Evolutionary conservation across 2,113 vertebrate genomes (phyloP).

Genomic region (Tachycineta bicolor): DNA sequence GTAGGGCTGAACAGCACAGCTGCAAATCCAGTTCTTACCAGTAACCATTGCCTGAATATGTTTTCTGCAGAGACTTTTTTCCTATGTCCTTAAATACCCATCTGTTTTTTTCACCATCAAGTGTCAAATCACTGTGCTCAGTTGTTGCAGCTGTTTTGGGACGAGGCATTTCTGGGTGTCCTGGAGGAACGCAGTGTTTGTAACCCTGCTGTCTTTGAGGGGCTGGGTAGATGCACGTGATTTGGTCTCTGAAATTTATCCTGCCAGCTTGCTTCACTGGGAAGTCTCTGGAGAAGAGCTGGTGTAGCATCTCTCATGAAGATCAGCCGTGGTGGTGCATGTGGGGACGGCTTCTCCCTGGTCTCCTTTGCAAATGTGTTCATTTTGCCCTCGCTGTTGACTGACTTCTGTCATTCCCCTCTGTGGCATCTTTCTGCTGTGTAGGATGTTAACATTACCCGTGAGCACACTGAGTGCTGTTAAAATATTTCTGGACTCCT

Average conservation of each 20-base stretch:
- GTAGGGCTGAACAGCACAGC: background rate
- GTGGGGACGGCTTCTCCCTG: background rate
- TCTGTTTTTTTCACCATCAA: background rate
- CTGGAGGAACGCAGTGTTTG: background rate
- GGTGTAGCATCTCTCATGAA: background rate
- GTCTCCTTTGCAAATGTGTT: background rate
- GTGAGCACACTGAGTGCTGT: background rate
- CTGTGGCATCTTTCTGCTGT: background rate
- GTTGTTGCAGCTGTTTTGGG: background rate
- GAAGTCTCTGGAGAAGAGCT: background rate
- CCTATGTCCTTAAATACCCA: background rate
- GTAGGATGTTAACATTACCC: background rate
- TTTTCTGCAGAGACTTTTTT: background rate
- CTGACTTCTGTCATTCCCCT: background rate
- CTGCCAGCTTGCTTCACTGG: background rate
- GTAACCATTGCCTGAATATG: background rate
- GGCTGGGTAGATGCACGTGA: background rate
- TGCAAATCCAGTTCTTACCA: background rate
- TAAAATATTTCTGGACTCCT: background rate
- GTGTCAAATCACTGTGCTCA: background rate
- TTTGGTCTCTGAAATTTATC: background rate
- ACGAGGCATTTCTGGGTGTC: accelerated
- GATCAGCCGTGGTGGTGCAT: accelerated
- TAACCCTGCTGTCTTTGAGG: background rate
- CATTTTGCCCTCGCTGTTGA: background rate